Evolutionary conservation across 2,113 vertebrate genomes (phyloP).

Genomic region (Nettapus auritus): DNA sequence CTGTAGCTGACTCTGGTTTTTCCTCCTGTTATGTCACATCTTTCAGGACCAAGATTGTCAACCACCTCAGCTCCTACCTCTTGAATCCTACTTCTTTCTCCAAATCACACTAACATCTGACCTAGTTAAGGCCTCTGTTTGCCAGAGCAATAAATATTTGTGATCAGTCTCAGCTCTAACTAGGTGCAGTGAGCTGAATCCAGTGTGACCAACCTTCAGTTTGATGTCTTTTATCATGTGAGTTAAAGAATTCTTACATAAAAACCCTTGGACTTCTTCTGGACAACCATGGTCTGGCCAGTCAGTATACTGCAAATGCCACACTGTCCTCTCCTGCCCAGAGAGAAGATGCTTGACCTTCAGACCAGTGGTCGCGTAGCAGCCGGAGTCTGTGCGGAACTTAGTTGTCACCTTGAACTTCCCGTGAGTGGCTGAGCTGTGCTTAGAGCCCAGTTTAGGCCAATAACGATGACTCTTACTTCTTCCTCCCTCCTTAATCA

Average conservation of each 20-base stretch:
- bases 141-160: not conserved
- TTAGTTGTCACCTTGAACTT: constrained; percentile 90
- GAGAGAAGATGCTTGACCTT: constrained; percentile 87
- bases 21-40: not conserved
- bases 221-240: not conserved
- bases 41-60: not conserved
- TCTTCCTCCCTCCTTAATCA: constrained; percentile 82
- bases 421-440: constrained; percentile 87
- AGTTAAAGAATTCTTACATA: constrained; percentile 82
- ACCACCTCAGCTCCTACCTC: not conserved
- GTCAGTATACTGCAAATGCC: constrained; percentile 89
- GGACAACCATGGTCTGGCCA: constrained; percentile 92
- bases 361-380: constrained; percentile 86
- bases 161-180: not conserved
- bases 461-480: constrained; percentile 87
- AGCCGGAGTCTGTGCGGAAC: constrained; percentile 87
- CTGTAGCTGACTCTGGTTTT: not conserved
- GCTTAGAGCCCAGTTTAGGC: constrained; percentile 87
- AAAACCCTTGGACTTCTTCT: constrained; percentile 91
- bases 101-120: not conserved
- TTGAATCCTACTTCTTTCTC: not conserved
- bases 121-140: not conserved
- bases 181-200: not conserved
- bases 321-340: constrained; percentile 86
- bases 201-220: not conserved